Evolutionary conservation across 2,113 vertebrate genomes (phyloP), one percentile per base, ranked within the genome.

Genomic region (Hystrix brachyura): DNA sequence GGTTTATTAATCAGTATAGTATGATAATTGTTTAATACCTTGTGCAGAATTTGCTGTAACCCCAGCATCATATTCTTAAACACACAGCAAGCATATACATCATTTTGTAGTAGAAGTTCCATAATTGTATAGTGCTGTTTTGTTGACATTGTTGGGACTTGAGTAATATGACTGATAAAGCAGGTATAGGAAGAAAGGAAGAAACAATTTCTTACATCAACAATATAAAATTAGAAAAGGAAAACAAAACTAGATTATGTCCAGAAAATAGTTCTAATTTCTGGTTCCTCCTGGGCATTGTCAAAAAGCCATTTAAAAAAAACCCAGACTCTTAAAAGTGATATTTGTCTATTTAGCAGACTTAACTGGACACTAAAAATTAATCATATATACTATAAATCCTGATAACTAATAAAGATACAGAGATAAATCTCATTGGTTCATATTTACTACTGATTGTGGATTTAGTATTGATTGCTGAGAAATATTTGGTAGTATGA

Each of bases 201-300:
- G 64, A 94, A 59, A 67, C 29, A n/a, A 5, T 81, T 91, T 92
- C 23, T 89, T 25, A 81, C 43, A 60, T 95, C 53, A 76, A 59
- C 57, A 23, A 92, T 69, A n/a, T 79, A 93, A 67, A 93, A 81
- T 65, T 46, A 71, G 43, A 64, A 90, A 82, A 91, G 34, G 46
- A 69, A 76, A 67, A 57, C 67, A 18, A 85, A 15, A 60, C 34
- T 84, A 74, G 64, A 67, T 76, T 83, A 72, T 85, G 29, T 59
- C 83, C 17, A 94, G 74, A 97, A 95, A 97, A 69, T 90, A 71
- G 3, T 74, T 90, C 7, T 78, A 84, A 78, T 83, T 82, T 95
- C 92, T 78, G 72, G 9, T 91, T 96, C 13, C 23, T 82, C 27
- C 55, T 88, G 57, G 32, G 32, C 25, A 64, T 86, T 67, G 93